A percentile compares a stretch with the other conserved stretches of the same genome.
Conservation (phyloP, 2,113 vertebrate species). For the Gopherus flavomarginatus region DNA sequence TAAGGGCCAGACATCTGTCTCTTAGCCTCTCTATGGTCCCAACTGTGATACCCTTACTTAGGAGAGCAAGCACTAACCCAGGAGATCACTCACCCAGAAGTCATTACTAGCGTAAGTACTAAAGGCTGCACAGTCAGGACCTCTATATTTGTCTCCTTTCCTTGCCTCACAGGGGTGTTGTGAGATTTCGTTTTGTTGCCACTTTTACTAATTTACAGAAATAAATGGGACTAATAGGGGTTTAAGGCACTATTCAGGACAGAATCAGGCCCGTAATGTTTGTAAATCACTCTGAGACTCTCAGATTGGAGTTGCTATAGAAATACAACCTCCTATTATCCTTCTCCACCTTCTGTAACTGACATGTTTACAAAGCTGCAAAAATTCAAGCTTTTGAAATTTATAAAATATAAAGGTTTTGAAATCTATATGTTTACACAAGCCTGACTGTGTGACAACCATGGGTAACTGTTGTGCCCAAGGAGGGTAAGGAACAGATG, state of each 20-base stretch:
- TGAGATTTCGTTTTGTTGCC: not conserved
- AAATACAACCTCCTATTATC: not conserved
- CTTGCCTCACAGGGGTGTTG: not conserved
- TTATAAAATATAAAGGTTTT: constrained; percentile 10
- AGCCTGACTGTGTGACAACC: constrained; percentile 59
- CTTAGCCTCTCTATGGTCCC: not conserved
- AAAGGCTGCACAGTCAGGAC: not conserved
- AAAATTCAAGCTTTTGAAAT: not conserved
- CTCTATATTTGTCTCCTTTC: not conserved
- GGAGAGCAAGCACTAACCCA: not conserved
- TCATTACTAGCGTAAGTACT: not conserved
- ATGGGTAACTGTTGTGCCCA: constrained; percentile 64
- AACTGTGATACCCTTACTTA: not conserved
- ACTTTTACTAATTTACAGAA: constrained; percentile 21
- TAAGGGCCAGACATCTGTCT: not conserved
- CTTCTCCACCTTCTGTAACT: constrained; percentile 1
- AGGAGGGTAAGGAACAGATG: constrained; percentile 71
- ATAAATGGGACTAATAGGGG: constrained; percentile 21
- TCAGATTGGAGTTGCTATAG: not conserved
- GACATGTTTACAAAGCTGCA: not conserved
- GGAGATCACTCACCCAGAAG: not conserved
- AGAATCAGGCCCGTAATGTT: not conserved
- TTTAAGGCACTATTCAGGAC: not conserved
- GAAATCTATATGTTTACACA: constrained; percentile 61
- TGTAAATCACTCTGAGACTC: not conserved